Base-by-base conservation (phyloP, 2,888 invertebrate genomes). In the Agrotis segetum region DNA sequence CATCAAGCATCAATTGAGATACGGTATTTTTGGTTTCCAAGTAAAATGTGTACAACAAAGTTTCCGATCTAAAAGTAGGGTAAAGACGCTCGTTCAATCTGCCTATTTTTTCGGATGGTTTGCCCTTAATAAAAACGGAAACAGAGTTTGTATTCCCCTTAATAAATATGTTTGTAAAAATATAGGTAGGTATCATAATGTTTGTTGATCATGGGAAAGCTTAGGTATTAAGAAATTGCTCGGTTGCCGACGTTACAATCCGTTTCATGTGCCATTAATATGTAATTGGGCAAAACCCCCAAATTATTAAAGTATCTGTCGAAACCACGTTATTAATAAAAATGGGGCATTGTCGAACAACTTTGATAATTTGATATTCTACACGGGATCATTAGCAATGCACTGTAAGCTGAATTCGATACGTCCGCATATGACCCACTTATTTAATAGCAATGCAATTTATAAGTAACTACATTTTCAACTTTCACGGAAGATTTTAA, bases 391-490 rank as follows among this genome's bases (percentile, higher is more conserved):
- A 55, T 49, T 74, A 21, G 19, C 58, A 78, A 58, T 58, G 13
- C 24, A 46, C 24, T 24, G 76, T 76, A 29, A 47, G 80, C 56
- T 49, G 75, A 76, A 76, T 76, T 58, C 19, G 67, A 76, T 61
- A 80, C 66, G 44, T 49, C 66, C 61, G 56, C 66, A 56, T 61
- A 52, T 53, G 76, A 77, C 77, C 81, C 59, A 80, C 81, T 59
- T 75, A 53, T 56, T 73, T n/a, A 52, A 62, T 62, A 17, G 50
- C 56, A 47, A 29, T 58, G 79, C 79, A 73, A 17, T 72, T 73
- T 52, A 19, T n/a, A 47, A 17, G 21, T 55, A 13, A 50, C 21
- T 21, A 29, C 19, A 40, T 44, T 49, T 13, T 24, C n/a, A 34
- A 49, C 13, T 16, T 29, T 40, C 40, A 7, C n/a, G 19, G 9